These are phyloP conservation scores for Leucophora obtusa DNA, from an alignment of 2,888 invertebrate genomes.

Conservation along the genomic window DNA sequence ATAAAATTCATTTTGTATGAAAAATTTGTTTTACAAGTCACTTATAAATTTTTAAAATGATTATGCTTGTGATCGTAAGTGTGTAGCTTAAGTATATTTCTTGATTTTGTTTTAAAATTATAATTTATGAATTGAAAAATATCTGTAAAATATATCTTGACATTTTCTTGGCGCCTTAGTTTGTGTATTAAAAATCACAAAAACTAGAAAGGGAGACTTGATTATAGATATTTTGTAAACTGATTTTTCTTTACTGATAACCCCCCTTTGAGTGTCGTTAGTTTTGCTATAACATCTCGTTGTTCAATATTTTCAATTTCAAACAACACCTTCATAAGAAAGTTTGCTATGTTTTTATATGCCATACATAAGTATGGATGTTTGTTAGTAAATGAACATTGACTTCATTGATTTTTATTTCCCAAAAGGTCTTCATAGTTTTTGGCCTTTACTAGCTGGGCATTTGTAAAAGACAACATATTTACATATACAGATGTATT, in stretches of 20 bases:
- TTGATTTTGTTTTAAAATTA: not conserved
- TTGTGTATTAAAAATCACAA: not conserved
- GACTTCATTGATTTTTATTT: slow-evolving; percentile 51
- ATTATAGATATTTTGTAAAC: slow-evolving; percentile 1
- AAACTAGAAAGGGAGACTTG: slow-evolving; percentile 12
- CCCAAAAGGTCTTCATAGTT: slow-evolving; percentile 55
- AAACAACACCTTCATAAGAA: slow-evolving; percentile 54
- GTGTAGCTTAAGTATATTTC: no score
- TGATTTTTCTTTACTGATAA: slow-evolving; percentile 32
- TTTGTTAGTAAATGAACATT: not conserved
- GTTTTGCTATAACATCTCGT: slow-evolving; percentile 1
- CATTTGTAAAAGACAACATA: slow-evolving; percentile 12
- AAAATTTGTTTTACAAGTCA: no score
- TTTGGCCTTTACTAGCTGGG: slow-evolving; percentile 45
- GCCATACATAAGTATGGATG: not conserved
- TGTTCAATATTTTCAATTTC: slow-evolving; percentile 35
- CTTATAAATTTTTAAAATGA: no score
- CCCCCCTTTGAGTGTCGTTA: slow-evolving; percentile 50
- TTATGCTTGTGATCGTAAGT: no score
- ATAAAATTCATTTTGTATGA: no score
- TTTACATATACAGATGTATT: no score
- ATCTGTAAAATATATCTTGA: not conserved
- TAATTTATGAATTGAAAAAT: not conserved
- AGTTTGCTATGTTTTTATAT: slow-evolving; percentile 33
- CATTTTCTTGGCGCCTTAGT: slow-evolving; percentile 30